These are phyloP conservation scores for Strigamia maritima DNA, from an alignment of 2,888 invertebrate genomes.

Conservation along the genomic window DNA sequence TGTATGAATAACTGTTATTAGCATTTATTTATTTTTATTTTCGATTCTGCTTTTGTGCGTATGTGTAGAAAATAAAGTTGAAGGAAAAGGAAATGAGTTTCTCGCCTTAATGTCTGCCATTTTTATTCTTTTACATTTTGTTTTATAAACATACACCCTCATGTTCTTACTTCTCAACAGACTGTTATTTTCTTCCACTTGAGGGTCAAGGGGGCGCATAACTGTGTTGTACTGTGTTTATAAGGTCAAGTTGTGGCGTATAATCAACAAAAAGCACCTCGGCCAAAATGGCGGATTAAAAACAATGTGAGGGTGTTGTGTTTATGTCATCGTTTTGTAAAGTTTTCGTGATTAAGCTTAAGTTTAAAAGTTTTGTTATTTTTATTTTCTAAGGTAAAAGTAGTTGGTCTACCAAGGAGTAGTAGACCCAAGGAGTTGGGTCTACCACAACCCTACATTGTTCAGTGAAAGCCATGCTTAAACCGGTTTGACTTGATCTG, in stretches of 20 bases:
- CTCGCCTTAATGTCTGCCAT: background rate
- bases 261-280: background rate
- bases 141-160: background rate
- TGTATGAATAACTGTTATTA: background rate
- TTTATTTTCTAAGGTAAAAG: no score
- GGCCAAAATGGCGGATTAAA: background rate
- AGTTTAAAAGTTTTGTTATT: no score
- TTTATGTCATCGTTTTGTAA: no score
- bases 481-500: background rate
- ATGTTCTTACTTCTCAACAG: background rate
- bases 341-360: no score
- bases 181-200: background rate
- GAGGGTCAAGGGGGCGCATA: constrained; percentile 1
- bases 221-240: constrained; percentile 6
- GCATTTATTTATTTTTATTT: background rate
- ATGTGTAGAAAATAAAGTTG: background rate
- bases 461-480: background rate
- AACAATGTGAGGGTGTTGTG: background rate
- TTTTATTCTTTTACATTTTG: background rate
- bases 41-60: background rate
- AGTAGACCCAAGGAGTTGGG: no score
- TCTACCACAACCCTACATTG: no score
- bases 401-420: no score
- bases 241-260: background rate
- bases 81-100: background rate